A percentile compares a stretch with the other conserved stretches of the same genome.
Evolutionary conservation across 2,888 invertebrate species (phyloP).

Genomic region (Neoascia interrupta): DNA sequence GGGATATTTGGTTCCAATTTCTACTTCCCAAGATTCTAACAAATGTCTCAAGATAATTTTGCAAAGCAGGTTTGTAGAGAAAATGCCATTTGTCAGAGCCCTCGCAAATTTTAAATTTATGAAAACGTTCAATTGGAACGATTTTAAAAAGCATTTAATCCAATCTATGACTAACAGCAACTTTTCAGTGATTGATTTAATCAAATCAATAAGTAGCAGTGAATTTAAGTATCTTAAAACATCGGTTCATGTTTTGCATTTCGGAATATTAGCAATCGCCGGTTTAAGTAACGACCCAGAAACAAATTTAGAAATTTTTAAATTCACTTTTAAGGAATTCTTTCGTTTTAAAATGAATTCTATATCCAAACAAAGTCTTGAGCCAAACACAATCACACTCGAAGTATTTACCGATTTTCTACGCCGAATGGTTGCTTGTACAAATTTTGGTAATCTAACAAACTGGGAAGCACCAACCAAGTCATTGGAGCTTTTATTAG

Average conservation of each 20-base stretch:
- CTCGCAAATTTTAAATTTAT: too few species aligned
- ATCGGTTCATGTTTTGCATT: conserved; percentile 72
- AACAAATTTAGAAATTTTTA: conserved; percentile 72
- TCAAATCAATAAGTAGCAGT: conserved; percentile 74
- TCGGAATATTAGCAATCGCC: conserved; percentile 74
- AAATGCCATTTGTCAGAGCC: conserved; percentile 72
- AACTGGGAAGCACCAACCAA: conserved; percentile 72
- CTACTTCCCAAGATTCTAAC: conserved; percentile 11
- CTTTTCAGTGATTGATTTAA: conserved; percentile 71
- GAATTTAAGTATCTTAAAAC: conserved; percentile 69
- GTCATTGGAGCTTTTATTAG: conserved; percentile 69
- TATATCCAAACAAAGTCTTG: too few species aligned
- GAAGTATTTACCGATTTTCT: conserved; percentile 82
- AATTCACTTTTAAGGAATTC: conserved; percentile 68
- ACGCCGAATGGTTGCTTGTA: conserved; percentile 80
- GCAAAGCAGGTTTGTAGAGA: conserved; percentile 71
- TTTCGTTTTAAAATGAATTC: conserved; percentile 71
- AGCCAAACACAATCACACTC: conserved; percentile 81
- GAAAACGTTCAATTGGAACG: too few species aligned
- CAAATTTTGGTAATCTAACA: conserved; percentile 76
- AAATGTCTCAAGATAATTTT: conserved; percentile 71
- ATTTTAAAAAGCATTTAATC: conserved; percentile 47
- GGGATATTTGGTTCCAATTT: conserved; percentile 74
- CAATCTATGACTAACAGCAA: conserved; percentile 63
- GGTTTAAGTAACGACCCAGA: conserved; percentile 66